Evolutionary conservation across 2,797 vertebrate species (phyloP).

Genomic region (Synanceia verrucosa): DNA sequence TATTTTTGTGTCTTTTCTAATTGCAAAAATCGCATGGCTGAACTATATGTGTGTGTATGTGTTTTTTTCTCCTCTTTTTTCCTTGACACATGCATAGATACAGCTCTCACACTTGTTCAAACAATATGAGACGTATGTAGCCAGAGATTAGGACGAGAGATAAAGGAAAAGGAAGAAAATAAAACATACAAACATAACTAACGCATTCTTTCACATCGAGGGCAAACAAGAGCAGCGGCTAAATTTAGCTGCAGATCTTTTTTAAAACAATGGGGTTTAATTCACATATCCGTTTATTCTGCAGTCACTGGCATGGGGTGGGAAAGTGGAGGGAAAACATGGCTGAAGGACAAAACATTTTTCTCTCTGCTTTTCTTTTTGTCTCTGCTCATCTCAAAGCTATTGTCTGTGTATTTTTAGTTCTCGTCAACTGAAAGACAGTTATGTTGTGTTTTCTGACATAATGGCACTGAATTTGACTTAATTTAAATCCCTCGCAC

Average conservation of each 20-base stretch:
- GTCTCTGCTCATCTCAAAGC: slow-evolving; percentile 81
- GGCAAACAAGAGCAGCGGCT: slow-evolving; percentile 52
- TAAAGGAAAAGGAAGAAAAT: slow-evolving; percentile 62
- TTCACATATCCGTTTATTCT: slow-evolving; percentile 85
- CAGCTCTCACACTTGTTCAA: slow-evolving; percentile 56
- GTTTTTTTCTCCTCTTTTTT: slow-evolving; percentile 6
- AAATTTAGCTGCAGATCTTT: slow-evolving; percentile 81
- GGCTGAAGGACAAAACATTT: slow-evolving; percentile 80
- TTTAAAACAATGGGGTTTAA: slow-evolving; percentile 85
- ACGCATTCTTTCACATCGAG: slow-evolving; percentile 67
- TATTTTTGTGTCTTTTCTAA: slow-evolving; percentile 89
- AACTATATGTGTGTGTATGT: slow-evolving; percentile 72
- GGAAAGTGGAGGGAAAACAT: slow-evolving; percentile 77
- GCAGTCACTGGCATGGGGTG: slow-evolving; percentile 75
- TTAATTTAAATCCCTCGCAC: slow-evolving; percentile 26
- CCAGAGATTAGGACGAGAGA: slow-evolving; percentile 64
- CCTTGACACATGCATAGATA: slow-evolving; percentile 60
- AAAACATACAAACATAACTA: slow-evolving; percentile 69
- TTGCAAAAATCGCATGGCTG: slow-evolving; percentile 85
- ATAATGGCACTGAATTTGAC: slow-evolving; percentile 62
- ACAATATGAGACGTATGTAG: slow-evolving; percentile 66
- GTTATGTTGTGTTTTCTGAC: slow-evolving; percentile 80
- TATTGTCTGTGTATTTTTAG: slow-evolving; percentile 86
- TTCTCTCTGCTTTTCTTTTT: slow-evolving; percentile 49
- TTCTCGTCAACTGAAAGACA: slow-evolving; percentile 79